Evolutionary conservation across 2,113 vertebrate genomes (phyloP), one percentile per base, ranked within the genome.

Genomic region (Falco punctatus): DNA sequence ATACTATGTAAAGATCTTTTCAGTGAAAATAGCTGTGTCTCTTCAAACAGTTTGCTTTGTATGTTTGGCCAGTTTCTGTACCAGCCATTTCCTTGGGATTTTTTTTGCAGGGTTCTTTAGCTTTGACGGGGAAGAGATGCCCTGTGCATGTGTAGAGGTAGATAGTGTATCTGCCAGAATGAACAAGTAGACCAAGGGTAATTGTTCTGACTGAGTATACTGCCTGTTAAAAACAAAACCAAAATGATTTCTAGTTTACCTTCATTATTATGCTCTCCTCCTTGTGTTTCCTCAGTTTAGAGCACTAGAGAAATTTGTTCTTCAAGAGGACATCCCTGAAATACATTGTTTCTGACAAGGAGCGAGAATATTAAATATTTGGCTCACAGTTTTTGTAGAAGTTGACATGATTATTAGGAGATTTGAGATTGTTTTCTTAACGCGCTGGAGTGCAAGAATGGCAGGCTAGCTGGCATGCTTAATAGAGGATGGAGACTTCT

Each of bases 301-400:
- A 86, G 46, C 2, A 1, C 71, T 57, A 79, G 13, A 66, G 62
- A 46, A 44, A 74, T 90, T 86, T 94, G 58, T 27, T 90, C 72
- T 86, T 93, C 70, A 46, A 12, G 86, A 73, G 71, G 72, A 52
- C 52, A 40, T 82, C 86, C 70, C 62, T 58, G 54, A 87, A 92
- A 88, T 82, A 51, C 42, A 7, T 85, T 85, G 91, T 51, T 87
- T 90, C 70, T 95, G 92, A 96, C 49, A 73, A 80, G 78, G 73
- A 95, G 67, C 78, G 77, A 21, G 73, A 75, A 59, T 80, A 17
- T 95, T 95, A 62, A 92, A 58, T 32, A 38, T 52, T 52, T 87
- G 70, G 52, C 54, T 94, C 82, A 35, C 35, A 74, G 7, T 80
- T 94, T 92, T 72, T 89, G 91, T 65, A 48, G 86, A 66, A 49